Conservation (phyloP, 2,113 vertebrate genomes). For the Ascaphus truei region DNA sequence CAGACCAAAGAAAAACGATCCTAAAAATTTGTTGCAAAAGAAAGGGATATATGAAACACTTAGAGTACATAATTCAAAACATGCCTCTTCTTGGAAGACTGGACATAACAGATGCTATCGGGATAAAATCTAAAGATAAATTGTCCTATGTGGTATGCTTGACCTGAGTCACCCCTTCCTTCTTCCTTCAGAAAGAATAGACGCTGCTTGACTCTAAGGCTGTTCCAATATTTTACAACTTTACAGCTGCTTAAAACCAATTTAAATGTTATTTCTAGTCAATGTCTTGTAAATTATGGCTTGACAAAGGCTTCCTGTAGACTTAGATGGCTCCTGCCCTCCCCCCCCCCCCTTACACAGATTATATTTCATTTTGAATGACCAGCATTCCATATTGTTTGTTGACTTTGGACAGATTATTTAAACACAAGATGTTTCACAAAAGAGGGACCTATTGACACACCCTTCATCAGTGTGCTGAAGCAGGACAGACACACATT, state of each 20-base stretch:
- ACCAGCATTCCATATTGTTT: conserved; percentile 37
- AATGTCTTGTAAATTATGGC: conserved; percentile 36
- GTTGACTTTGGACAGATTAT: conserved; percentile 37
- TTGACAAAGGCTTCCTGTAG: conserved; percentile 36
- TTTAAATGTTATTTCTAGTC: conserved; percentile 38
- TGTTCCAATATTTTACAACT: conserved; percentile 34
- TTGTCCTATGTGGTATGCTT: conserved; percentile 30
- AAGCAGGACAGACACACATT: conserved; percentile 16
- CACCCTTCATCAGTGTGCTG: conserved; percentile 25
- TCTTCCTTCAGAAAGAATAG: conserved; percentile 23
- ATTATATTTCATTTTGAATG: conserved; percentile 38
- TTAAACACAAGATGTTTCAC: conserved; percentile 36
- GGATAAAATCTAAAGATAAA: conserved; percentile 26
- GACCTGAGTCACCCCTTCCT: conserved; percentile 32
- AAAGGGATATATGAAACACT: conserved; percentile 9
- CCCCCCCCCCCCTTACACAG: conserved; percentile 25
- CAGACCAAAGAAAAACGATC: conserved; percentile 8
- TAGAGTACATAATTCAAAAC: conserved; percentile 13
- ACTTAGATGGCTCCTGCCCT: conserved; percentile 36
- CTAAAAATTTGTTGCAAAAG: conserved; percentile 8
- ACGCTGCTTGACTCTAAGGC: conserved; percentile 26
- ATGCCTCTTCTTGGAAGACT: conserved; percentile 27
- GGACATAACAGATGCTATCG: conserved; percentile 32
- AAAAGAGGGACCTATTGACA: conserved; percentile 33
- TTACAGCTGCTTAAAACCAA: conserved; percentile 38